These are phyloP conservation scores for Pygathrix nemaeus DNA, from an alignment of 2,113 vertebrate species.

Conservation along the genomic window DNA sequence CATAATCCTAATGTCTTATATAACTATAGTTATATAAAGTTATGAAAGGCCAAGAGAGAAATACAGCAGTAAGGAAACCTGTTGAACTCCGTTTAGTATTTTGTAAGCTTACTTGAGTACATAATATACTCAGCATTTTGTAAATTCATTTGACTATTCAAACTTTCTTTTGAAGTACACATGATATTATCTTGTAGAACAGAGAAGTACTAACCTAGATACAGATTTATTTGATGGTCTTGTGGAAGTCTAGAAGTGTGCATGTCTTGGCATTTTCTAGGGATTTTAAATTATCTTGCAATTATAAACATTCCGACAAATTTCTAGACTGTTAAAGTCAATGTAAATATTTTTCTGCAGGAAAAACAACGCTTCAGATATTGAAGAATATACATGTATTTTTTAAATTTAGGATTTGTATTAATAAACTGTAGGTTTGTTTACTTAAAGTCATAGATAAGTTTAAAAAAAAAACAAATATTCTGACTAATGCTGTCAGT, in stretches of 20 bases:
- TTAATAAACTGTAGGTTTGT: background rate
- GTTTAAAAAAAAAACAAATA: background rate
- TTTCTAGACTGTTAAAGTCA: conserved; percentile 3
- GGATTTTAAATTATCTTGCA: background rate
- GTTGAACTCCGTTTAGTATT: conserved; percentile 6
- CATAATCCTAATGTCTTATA: background rate
- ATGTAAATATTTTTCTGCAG: background rate
- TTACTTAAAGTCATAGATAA: background rate
- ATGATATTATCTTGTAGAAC: background rate
- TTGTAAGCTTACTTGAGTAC: conserved; percentile 15
- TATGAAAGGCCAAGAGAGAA: background rate
- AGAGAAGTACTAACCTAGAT: background rate
- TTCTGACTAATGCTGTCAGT: background rate
- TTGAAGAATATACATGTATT: background rate
- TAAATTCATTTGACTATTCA: background rate
- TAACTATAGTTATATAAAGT: background rate
- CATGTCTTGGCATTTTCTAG: background rate
- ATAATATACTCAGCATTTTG: conserved; percentile 16
- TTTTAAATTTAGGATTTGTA: conserved; percentile 28
- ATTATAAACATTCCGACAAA: background rate
- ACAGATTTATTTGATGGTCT: background rate
- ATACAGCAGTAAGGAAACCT: background rate
- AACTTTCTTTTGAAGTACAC: background rate
- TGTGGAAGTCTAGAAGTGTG: background rate
- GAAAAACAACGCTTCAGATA: background rate